phyloP scores from a whole-genome alignment of 35 echinoderm and acorn worm genomes.

The Heliocidaris erythrogramma region DNA sequence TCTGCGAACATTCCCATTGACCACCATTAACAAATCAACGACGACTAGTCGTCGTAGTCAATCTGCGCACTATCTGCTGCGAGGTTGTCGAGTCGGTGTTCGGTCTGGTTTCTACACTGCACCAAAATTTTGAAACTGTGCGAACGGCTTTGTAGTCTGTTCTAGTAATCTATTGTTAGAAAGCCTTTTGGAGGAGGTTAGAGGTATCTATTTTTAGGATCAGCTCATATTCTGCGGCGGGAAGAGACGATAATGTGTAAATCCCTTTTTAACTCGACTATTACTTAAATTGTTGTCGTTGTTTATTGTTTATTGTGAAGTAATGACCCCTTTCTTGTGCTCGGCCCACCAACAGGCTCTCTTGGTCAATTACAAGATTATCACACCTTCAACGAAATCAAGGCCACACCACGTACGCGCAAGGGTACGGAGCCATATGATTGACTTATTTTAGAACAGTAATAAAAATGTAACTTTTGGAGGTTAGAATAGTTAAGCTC shows the following conservation, averaged over 20 bases:
- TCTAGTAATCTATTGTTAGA: neutral
- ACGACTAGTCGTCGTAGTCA: too few relatives aligned
- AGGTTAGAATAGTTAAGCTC: neutral
- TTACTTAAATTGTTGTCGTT: neutral
- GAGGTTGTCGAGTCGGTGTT: neutral
- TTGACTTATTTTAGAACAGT: neutral
- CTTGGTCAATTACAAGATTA: neutral
- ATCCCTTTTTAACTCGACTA: slow-evolving; percentile 19
- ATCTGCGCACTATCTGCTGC: neutral
- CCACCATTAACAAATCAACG: too few relatives aligned
- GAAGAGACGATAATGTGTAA: slow-evolving; percentile 27
- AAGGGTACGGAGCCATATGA: neutral
- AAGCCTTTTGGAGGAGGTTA: neutral
- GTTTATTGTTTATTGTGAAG: neutral
- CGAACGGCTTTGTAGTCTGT: neutral
- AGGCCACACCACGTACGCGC: neutral
- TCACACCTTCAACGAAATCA: neutral
- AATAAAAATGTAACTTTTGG: neutral
- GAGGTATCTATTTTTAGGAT: neutral
- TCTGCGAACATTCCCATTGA: neutral
- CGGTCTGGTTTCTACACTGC: neutral
- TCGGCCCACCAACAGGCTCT: neutral
- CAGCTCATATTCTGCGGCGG: neutral
- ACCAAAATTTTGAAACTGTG: neutral
- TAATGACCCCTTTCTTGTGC: neutral